Conservation (phyloP, 2,113 vertebrate species). For the Eira barbara region DNA sequence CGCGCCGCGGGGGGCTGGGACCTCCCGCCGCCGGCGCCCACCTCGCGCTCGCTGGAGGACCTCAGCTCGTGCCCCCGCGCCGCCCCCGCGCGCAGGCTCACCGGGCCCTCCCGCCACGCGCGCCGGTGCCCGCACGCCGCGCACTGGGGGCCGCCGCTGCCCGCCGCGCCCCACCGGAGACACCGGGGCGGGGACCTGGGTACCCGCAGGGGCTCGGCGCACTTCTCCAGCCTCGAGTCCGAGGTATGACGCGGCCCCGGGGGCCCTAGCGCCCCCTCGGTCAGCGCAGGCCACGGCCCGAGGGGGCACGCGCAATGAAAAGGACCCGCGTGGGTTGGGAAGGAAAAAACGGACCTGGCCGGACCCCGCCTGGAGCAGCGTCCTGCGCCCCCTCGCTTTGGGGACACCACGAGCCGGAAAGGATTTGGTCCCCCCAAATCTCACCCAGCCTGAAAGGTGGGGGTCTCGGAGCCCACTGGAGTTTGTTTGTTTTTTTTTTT, state of each 20-base stretch:
- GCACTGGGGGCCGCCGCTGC: conserved; percentile 72
- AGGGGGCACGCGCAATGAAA: conserved; percentile 33
- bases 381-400: not conserved
- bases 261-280: conserved; percentile 44
- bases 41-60: conserved; percentile 93
- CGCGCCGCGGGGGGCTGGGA: conserved; percentile 67
- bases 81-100: conserved; percentile 80
- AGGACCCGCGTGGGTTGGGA: conserved; percentile 23
- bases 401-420: not conserved
- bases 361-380: conserved; percentile 48
- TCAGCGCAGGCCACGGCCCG: conserved; percentile 71
- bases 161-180: conserved; percentile 73
- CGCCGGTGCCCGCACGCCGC: conserved; percentile 81
- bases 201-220: conserved; percentile 92
- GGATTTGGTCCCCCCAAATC: not conserved
- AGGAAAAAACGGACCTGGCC: not conserved
- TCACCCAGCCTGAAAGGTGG: conserved; percentile 10
- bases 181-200: conserved; percentile 88
- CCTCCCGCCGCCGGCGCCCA: conserved; percentile 81
- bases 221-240: conserved; percentile 95
- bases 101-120: conserved; percentile 79
- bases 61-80: conserved; percentile 85
- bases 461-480: conserved; percentile 48
- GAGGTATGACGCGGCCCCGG: conserved; percentile 89
- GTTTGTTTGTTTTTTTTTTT: conserved; percentile 31